Conservation (phyloP, 2,888 invertebrate species). For the Ormyrus thymus region DNA sequence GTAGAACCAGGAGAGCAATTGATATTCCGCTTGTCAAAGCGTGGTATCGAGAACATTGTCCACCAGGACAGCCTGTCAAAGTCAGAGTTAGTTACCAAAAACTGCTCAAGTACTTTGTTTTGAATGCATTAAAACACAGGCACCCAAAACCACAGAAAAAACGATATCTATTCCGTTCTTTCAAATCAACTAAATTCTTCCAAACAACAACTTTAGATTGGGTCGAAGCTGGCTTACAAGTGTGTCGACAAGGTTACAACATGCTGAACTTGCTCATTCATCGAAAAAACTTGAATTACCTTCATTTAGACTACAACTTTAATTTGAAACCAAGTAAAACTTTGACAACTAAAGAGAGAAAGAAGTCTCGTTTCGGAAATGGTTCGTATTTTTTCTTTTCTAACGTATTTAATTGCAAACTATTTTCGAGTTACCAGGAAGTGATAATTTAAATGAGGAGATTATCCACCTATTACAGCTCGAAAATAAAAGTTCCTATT, state of each 20-base stretch:
- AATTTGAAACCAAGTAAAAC: conserved; percentile 99
- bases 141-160: conserved; percentile 99
- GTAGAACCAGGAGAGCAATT: conserved; percentile 93
- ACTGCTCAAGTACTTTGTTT: conserved; percentile 96
- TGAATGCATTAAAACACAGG: conserved; percentile 97
- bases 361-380: conserved; percentile 97
- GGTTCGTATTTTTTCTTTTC: conserved; percentile 76
- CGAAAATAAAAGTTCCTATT: conserved; percentile 50
- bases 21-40: conserved; percentile 98
- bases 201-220: conserved; percentile 99
- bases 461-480: conserved; percentile 30
- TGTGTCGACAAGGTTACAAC: conserved; percentile 99
- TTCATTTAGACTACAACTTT: conserved; percentile 99
- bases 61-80: conserved; percentile 98
- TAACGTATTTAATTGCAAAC: neutral
- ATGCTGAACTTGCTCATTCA: conserved; percentile 99
- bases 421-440: conserved; percentile 20
- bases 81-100: conserved; percentile 99
- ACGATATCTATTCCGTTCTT: conserved; percentile 97
- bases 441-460: neutral
- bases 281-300: conserved; percentile 98
- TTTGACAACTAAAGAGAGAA: conserved; percentile 98
- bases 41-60: conserved; percentile 97
- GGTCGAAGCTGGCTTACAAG: conserved; percentile 99
- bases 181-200: conserved; percentile 99